Percentiles rank a stretch among this genome's conserved stretches.
These are phyloP conservation scores for Coenonympha glycerion DNA, from an alignment of 2,888 invertebrate genomes.

Conservation along the genomic window DNA sequence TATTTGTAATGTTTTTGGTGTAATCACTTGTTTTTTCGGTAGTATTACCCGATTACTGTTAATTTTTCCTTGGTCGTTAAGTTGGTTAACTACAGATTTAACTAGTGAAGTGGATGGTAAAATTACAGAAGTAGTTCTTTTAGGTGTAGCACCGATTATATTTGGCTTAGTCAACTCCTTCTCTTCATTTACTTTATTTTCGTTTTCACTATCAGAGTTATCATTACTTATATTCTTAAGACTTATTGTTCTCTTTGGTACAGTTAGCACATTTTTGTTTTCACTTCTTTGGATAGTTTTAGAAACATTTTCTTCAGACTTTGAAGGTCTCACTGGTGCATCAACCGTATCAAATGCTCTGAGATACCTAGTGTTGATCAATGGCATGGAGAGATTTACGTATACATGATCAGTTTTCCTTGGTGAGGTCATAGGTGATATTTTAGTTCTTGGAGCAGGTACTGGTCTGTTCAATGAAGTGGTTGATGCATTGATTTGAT, in stretches of 20 bases:
- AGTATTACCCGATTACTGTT: constrained; percentile 59
- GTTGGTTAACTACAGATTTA: constrained; percentile 59
- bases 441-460: constrained; percentile 76
- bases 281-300: constrained; percentile 31
- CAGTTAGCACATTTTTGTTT: constrained; percentile 23
- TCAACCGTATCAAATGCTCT: constrained; percentile 55
- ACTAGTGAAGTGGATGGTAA: constrained; percentile 66
- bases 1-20: constrained; percentile 69
- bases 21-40: constrained; percentile 63
- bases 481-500: constrained; percentile 49
- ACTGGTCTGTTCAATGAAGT: constrained; percentile 73
- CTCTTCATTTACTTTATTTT: constrained; percentile 32
- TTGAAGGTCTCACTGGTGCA: constrained; percentile 53
- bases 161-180: constrained; percentile 53
- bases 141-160: constrained; percentile 67
- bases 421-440: constrained; percentile 53
- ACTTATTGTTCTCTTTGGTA: constrained; percentile 32
- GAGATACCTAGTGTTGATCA: constrained; percentile 50
- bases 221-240: constrained; percentile 31
- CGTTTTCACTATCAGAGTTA: constrained; percentile 32
- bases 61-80: constrained; percentile 61
- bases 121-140: constrained; percentile 47
- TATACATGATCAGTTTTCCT: constrained; percentile 74
- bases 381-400: constrained; percentile 75
- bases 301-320: constrained; percentile 56